Base-by-base conservation (phyloP, 2,888 invertebrate species). In the Ochropacha duplaris region DNA sequence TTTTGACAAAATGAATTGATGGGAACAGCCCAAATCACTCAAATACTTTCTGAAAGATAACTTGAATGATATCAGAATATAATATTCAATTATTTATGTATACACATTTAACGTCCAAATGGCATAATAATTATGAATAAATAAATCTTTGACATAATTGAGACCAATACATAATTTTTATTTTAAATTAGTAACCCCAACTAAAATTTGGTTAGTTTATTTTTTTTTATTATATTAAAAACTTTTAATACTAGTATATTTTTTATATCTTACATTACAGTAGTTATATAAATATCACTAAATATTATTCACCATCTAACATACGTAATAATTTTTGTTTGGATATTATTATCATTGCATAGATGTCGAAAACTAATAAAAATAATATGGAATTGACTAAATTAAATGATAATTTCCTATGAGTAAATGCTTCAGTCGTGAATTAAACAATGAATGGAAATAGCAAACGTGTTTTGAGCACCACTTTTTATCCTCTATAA, bases 111-210 rank as follows among this genome's bases (percentile, higher is more conserved):
- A 57, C 63, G 49, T 26, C 66, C 71, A 69, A 74, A 81, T 75
- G 71, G 72, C 76, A 68, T 73, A 70, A 44, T 44, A 44, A 44
- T 44, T 66, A 71, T 62, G 69, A 72, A 83, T 83, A 83, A 84
- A 81, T 84, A 84, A 76, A 78, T 90, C 90, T 91, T 91, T 90
- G 90, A 88, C 87, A 88, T 87, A 81, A 79, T 68, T 92, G 92
- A 92, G 92, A 92, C 92, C 92, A 91, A 89, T 86, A 86, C 69
- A 78, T 79, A 77, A 69, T 75, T 74, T 78, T 71, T 76, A 76
- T 76, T 65, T 66, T 69, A 69, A 78, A 77, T 72, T 73, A 80
- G 72, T 78, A 76, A 76, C 78, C 76, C 80, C 78, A 85, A 84
- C 87, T 84, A 85, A 83, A 88, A 84, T 88, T 89, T 89, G 88